Conservation (phyloP, 2,797 vertebrate species). For the Acomys russatus region DNA sequence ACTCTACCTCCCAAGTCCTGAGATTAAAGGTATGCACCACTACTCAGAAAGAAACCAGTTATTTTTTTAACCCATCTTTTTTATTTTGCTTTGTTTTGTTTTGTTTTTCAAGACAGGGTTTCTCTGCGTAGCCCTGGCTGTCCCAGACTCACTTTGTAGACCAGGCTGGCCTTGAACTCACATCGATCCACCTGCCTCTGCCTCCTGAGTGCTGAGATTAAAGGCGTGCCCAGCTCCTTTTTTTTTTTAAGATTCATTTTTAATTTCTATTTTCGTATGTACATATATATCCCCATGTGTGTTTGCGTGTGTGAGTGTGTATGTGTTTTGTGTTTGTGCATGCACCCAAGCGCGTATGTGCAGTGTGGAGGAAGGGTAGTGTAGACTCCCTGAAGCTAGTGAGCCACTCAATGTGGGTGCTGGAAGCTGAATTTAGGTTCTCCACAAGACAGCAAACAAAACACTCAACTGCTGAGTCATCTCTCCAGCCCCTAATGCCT, state of each 20-base stretch:
- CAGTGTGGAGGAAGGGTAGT: neutral
- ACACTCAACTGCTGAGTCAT: neutral
- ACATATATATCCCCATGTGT: neutral
- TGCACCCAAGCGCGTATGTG: neutral
- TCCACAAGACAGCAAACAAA: neutral
- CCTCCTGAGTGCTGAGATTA: neutral
- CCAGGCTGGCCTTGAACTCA: neutral
- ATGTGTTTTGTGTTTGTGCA: neutral
- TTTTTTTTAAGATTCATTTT: neutral
- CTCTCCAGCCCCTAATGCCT: neutral
- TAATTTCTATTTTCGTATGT: neutral
- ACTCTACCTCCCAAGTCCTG: neutral
- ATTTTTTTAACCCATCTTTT: neutral
- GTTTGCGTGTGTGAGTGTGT: neutral
- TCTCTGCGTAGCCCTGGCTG: neutral
- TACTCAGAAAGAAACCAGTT: neutral
- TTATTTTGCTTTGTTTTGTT: neutral
- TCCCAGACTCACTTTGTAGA: neutral
- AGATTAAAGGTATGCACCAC: neutral
- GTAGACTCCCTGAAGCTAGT: neutral
- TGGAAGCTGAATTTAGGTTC: neutral
- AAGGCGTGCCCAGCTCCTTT: neutral
- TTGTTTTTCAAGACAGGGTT: neutral
- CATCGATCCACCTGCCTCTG: neutral
- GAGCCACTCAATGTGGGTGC: neutral